These are phyloP conservation scores for Drosophila miranda DNA, from an alignment of 1,140 invertebrate genomes.

Conservation along the genomic window DNA sequence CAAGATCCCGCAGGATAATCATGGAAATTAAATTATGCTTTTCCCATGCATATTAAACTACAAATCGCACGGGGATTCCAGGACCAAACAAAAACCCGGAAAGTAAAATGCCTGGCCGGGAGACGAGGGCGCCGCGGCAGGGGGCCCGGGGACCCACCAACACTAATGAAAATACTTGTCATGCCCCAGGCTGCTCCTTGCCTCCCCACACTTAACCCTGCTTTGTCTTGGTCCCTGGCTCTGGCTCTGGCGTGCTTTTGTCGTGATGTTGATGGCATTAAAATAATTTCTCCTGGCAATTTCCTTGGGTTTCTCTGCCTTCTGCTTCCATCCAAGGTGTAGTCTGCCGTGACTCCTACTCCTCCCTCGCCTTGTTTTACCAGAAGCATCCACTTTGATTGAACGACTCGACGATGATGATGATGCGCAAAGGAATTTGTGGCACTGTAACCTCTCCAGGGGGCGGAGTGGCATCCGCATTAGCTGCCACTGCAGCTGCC, in stretches of 20 bases:
- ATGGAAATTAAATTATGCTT: slow-evolving; percentile 75
- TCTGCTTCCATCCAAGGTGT: neutral
- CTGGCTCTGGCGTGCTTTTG: slow-evolving; percentile 12
- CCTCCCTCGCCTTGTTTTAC: neutral
- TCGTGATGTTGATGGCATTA: slow-evolving; percentile 55
- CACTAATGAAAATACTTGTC: slow-evolving; percentile 62
- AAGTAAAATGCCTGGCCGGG: too few relatives aligned
- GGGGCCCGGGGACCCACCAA: slow-evolving; percentile 5
- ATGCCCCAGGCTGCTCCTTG: slow-evolving; percentile 19
- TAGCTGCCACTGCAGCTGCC: slow-evolving; percentile 34
- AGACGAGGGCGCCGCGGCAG: too few relatives aligned
- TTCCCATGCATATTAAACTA: slow-evolving; percentile 75
- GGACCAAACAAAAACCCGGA: too few relatives aligned
- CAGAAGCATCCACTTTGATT: slow-evolving; percentile 24
- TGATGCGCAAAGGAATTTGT: slow-evolving; percentile 24
- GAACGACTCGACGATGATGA: slow-evolving; percentile 9
- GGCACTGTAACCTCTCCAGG: slow-evolving; percentile 17
- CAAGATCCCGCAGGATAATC: slow-evolving; percentile 64
- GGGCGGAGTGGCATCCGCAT: slow-evolving; percentile 24
- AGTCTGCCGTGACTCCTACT: slow-evolving; percentile 1
- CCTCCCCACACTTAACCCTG: neutral
- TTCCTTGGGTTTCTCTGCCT: slow-evolving; percentile 19
- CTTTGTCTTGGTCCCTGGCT: neutral
- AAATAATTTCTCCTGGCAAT: slow-evolving; percentile 57
- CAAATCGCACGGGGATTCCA: slow-evolving; percentile 48